These are phyloP conservation scores for Anthoscopus minutus DNA, from an alignment of 2,113 vertebrate genomes.

Conservation along the genomic window DNA sequence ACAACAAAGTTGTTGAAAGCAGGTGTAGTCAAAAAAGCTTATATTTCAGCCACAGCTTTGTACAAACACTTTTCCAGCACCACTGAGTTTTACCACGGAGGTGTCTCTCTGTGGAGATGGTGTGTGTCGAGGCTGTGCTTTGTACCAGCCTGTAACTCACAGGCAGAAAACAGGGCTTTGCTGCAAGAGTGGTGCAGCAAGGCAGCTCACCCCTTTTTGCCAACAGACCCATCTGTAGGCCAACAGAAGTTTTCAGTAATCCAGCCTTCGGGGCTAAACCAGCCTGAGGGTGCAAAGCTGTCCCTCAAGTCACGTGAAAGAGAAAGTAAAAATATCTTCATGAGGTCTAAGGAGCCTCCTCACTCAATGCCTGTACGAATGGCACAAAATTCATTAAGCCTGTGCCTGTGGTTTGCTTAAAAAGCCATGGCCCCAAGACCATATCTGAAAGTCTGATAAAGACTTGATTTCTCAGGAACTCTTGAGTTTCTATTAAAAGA, in stretches of 20 bases:
- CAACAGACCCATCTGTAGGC: background rate
- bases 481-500: background rate
- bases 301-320: background rate
- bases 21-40: background rate
- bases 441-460: background rate
- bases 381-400: background rate
- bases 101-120: background rate
- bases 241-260: background rate
- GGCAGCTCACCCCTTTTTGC: background rate
- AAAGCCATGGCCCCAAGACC: background rate
- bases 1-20: background rate
- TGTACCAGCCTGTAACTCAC: background rate
- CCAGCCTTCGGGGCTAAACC: background rate
- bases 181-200: background rate
- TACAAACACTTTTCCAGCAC: background rate
- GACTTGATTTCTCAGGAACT: background rate
- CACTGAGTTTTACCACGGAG: background rate
- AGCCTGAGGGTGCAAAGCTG: background rate
- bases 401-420: background rate
- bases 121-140: background rate
- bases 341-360: background rate
- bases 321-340: background rate
- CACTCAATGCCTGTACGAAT: background rate
- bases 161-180: background rate
- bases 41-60: background rate